phyloP scores from a whole-genome alignment of 53 echinoderm and acorn worm genomes.

The Patiria pectinifera region DNA sequence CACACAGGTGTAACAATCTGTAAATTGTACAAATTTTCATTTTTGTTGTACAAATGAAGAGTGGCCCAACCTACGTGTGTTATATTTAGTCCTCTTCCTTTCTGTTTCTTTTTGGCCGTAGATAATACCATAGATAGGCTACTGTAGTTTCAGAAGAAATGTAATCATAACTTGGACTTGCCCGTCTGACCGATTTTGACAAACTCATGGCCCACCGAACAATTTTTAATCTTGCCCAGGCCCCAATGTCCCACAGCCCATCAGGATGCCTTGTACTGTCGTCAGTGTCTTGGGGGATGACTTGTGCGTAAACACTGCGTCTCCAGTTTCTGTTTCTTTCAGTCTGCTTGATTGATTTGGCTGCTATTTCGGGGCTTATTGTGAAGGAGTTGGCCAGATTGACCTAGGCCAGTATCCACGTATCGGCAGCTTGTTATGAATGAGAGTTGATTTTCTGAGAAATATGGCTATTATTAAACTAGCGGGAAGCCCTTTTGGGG shows the following conservation, averaged over 20 bases:
- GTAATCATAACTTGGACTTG: too few relatives aligned
- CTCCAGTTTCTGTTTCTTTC: conserved; percentile 33
- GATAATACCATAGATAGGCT: too few relatives aligned
- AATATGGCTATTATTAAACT: not conserved
- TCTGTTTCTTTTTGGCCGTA: not conserved
- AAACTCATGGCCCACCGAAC: not conserved
- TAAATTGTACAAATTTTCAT: not conserved
- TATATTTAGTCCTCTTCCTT: not conserved
- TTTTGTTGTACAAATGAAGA: too few relatives aligned
- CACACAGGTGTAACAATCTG: not conserved
- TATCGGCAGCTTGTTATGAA: not conserved
- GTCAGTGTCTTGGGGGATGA: conserved; percentile 22
- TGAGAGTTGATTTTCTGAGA: not conserved
- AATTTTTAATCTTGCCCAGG: conserved; percentile 7
- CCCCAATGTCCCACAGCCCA: not conserved
- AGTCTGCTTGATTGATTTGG: conserved; percentile 21
- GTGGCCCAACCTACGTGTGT: too few relatives aligned
- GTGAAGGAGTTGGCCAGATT: conserved; percentile 15
- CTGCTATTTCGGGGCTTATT: not conserved
- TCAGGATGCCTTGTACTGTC: conserved; percentile 10
- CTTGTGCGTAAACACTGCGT: conserved; percentile 23
- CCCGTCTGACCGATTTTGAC: not conserved
- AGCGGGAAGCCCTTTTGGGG: not conserved
- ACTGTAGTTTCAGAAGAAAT: too few relatives aligned
- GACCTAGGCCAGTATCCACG: not conserved